phyloP scores from a whole-genome alignment of 2,797 vertebrate genomes.

The Melanotaenia maccullochi region DNA sequence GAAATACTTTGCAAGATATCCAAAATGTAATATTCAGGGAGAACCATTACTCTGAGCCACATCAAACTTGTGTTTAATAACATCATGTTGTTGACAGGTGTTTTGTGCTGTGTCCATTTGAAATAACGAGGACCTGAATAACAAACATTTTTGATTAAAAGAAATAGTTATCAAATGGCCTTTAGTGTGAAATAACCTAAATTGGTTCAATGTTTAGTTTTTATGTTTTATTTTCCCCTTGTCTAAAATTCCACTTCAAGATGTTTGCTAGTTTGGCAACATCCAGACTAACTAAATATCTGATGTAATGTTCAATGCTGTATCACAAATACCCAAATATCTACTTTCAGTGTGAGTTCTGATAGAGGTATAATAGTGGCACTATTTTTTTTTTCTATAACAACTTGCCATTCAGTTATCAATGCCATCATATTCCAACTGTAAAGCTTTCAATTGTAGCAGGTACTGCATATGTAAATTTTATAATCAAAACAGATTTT shows the following conservation, averaged over 20 bases:
- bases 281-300: conserved; percentile 28
- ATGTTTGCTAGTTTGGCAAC: conserved; percentile 27
- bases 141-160: conserved; percentile 33
- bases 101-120: background rate
- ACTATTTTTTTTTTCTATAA: background rate
- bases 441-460: no score
- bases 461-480: no score
- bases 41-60: background rate
- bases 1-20: background rate
- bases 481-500: no score
- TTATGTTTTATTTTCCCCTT: background rate
- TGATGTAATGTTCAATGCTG: conserved; percentile 14
- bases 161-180: background rate
- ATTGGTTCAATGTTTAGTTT: conserved; percentile 9
- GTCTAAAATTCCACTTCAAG: conserved; percentile 23
- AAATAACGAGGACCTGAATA: conserved; percentile 18
- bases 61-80: conserved; percentile 1
- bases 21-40: conserved; percentile 9
- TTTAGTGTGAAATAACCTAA: conserved; percentile 19
- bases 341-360: conserved; percentile 4
- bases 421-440: no score
- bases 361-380: conserved; percentile 1
- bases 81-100: background rate
- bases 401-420: conserved; percentile 7
- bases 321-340: background rate